phyloP scores from a whole-genome alignment of 2,797 vertebrate species.

The Sternotherus odoratus region DNA sequence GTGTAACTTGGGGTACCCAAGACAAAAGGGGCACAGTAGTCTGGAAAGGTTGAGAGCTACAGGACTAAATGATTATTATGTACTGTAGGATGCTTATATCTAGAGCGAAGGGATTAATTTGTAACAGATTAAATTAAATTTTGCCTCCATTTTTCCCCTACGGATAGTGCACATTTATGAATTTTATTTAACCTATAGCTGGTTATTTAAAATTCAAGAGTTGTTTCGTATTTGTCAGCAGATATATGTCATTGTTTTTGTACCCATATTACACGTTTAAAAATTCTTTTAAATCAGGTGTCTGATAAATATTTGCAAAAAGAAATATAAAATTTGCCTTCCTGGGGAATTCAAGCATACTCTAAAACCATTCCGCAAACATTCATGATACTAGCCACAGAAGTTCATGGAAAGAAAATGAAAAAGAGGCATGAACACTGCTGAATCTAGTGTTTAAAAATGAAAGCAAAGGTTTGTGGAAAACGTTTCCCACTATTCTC shows the following conservation, averaged over 20 bases:
- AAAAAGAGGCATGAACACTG: not conserved
- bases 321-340: not conserved
- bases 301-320: not conserved
- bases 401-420: not conserved
- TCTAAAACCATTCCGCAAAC: not conserved
- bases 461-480: not conserved
- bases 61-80: too few relatives aligned
- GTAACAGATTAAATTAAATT: not conserved
- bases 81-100: not conserved
- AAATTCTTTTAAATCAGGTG: not conserved
- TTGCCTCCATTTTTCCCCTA: not conserved
- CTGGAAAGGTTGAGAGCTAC: too few relatives aligned
- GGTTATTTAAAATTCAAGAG: constrained; percentile 3
- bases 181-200: not conserved
- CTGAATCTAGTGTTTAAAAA: not conserved
- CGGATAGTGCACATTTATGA: not conserved
- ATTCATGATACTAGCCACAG: not conserved
- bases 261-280: not conserved
- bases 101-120: not conserved
- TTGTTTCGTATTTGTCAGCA: not conserved
- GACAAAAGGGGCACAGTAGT: too few relatives aligned
- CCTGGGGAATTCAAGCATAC: not conserved
- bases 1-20: too few relatives aligned
- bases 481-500: not conserved
- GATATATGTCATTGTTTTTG: not conserved